Percentiles rank a stretch among this genome's conserved stretches.
Conservation (phyloP, 2,113 vertebrate species). For the Lanius collurio region DNA sequence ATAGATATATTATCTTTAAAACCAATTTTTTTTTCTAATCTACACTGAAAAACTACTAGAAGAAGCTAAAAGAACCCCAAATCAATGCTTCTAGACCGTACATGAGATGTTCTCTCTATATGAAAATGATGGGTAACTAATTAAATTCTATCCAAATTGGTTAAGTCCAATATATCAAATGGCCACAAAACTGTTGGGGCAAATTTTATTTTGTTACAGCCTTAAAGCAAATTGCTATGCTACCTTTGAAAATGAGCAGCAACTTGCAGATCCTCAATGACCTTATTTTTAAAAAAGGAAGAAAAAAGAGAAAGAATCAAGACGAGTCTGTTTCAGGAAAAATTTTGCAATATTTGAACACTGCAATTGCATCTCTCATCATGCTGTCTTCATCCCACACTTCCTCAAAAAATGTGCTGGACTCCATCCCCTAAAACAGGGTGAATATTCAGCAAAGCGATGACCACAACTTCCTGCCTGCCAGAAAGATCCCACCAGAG, state of each 20-base stretch:
- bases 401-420: background rate
- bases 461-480: background rate
- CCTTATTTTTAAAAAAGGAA: background rate
- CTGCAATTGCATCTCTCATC: background rate
- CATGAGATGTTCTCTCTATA: rapidly evolving
- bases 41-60: background rate
- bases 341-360: background rate
- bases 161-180: background rate
- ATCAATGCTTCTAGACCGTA: background rate
- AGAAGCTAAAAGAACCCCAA: background rate
- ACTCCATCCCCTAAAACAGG: background rate
- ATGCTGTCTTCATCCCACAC: background rate
- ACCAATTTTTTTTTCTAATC: background rate
- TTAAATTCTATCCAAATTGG: background rate
- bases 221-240: background rate
- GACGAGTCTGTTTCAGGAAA: background rate
- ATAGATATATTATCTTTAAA: background rate
- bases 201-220: background rate
- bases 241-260: background rate
- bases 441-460: background rate
- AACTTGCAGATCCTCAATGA: background rate
- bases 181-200: background rate
- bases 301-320: background rate
- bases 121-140: background rate
- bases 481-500: background rate